A percentile compares a stretch with the other conserved stretches of the same genome.
Evolutionary conservation across 2,113 vertebrate genomes (phyloP).

Genomic region (Actenoides hombroni): DNA sequence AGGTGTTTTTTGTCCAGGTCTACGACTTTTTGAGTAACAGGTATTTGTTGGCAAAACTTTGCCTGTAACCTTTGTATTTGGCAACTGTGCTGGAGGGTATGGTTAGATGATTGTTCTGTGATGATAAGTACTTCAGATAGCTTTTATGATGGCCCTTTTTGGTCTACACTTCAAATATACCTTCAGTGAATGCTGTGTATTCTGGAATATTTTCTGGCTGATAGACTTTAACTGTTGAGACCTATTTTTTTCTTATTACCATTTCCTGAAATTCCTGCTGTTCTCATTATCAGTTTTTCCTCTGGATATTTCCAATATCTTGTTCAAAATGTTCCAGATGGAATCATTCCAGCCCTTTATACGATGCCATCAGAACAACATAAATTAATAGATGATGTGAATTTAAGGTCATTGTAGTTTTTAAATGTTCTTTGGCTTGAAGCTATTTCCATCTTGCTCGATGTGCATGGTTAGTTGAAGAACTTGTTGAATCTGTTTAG

Average conservation of each 20-base stretch:
- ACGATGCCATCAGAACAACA: not conserved
- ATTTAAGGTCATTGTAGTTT: not conserved
- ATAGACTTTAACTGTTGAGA: not conserved
- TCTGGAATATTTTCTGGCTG: not conserved
- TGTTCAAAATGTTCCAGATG: not conserved
- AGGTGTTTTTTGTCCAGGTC: no score
- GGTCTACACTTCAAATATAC: not conserved
- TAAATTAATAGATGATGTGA: not conserved
- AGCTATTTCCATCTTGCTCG: not conserved
- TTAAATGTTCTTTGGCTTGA: not conserved
- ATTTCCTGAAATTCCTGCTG: not conserved
- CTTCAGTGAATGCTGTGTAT: not conserved
- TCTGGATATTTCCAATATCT: not conserved
- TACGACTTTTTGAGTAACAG: not conserved
- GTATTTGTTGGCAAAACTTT: not conserved
- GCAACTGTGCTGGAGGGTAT: not conserved
- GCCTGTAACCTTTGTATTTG: not conserved
- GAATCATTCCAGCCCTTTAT: not conserved
- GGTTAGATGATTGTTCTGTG: not conserved
- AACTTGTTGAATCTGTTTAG: slow-evolving; percentile 1
- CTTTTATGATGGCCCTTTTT: not conserved
- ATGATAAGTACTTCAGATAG: not conserved
- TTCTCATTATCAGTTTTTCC: not conserved
- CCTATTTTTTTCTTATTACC: not conserved
- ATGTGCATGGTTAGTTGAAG: not conserved